phyloP scores from a whole-genome alignment of 2,888 invertebrate species.

The Aleiodes leptofemur region DNA sequence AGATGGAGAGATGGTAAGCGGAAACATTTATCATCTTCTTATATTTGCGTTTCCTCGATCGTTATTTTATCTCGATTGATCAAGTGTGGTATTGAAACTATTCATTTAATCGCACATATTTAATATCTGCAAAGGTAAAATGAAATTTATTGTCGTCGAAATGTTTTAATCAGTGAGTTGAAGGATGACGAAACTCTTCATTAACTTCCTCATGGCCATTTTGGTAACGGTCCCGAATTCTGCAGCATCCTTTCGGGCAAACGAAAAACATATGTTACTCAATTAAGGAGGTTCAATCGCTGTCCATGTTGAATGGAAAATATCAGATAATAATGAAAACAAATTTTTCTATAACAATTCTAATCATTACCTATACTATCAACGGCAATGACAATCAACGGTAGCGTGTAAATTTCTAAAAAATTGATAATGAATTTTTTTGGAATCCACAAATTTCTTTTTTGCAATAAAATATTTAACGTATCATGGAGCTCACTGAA shows the following conservation, averaged over 20 bases:
- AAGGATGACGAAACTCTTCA: not conserved
- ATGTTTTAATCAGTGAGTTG: slow-evolving; percentile 1
- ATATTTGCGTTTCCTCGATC: slow-evolving; percentile 39
- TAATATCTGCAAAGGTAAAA: slow-evolving; percentile 8
- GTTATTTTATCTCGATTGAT: slow-evolving; percentile 42
- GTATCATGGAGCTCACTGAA: too few species aligned
- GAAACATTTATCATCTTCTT: slow-evolving; percentile 44
- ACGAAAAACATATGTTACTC: slow-evolving; percentile 57
- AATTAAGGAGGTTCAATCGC: too few species aligned
- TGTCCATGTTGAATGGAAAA: too few species aligned
- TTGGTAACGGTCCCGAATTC: slow-evolving; percentile 58
- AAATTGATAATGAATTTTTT: too few species aligned
- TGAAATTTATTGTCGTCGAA: not conserved
- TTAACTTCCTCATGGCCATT: too few species aligned
- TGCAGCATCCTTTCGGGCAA: slow-evolving; percentile 28
- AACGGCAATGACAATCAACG: too few species aligned
- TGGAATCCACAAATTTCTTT: too few species aligned
- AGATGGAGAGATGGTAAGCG: slow-evolving; percentile 28
- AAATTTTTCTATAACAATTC: too few species aligned
- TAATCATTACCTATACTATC: too few species aligned
- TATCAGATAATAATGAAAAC: too few species aligned
- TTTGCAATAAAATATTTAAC: too few species aligned
- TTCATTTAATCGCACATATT: slow-evolving; percentile 32
- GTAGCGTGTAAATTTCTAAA: too few species aligned
- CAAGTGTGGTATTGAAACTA: slow-evolving; percentile 41